Evolutionary conservation across 2,113 vertebrate genomes (phyloP), one percentile per base, ranked within the genome.

Genomic region (Alces alces): DNA sequence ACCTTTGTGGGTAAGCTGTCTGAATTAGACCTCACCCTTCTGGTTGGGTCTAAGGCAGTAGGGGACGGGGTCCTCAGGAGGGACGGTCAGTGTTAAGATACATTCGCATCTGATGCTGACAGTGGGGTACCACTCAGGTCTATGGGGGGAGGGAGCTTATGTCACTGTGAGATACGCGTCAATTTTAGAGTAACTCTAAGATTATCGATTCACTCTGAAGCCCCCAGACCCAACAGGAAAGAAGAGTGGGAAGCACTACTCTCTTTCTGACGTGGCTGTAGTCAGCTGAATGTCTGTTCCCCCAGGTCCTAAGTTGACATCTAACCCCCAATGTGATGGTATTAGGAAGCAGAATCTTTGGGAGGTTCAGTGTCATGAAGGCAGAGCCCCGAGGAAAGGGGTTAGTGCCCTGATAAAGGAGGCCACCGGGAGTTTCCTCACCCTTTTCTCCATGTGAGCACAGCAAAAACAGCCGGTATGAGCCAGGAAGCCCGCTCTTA

Each of bases 401-500:
- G 45, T 8, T 30, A 19, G 33, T 2, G 4, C 4, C 28, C 39
- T 58, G 28, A 30, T 2, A 39, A 82, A 61, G 23, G 12, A 30
- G 55, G 84, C 66, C 55, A 43, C 45, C 4, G 55, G 55, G 70
- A 66, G 39, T 1, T 12, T 15, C 36, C 60, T 30, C 3, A 47
- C 14, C 3, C 16, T 15, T 66, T 36, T 17, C 6, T 14, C 14
- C 50, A 0, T 0, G 17, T 30, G 39, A 79, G 33, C 50, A 23
- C 33, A 39, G 39, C 2, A 14, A 83, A 36, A 39, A 50, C 14
- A n/a, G 86, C 17, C 1, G 2, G 3, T 16, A 55, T 6, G 33
- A 50, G 8, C 12, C 61, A 33, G 60, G 12, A 82, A 45, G 73
- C 57, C 28, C 0, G 14, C 10, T 64, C 36, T 36, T 50, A 36